Evolutionary conservation across 2,888 invertebrate species (phyloP).

Genomic region (Synanthedon vespiformis): DNA sequence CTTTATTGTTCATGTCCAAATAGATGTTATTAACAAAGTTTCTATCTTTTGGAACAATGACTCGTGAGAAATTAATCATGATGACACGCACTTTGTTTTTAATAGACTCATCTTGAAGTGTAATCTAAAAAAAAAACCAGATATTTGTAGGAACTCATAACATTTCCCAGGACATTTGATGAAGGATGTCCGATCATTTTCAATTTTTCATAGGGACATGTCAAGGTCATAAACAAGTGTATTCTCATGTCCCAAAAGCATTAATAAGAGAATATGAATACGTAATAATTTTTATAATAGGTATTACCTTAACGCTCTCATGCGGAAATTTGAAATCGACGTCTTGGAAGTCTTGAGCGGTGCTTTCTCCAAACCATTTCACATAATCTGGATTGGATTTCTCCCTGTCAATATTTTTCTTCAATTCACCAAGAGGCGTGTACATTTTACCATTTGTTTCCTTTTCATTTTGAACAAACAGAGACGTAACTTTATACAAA

Average conservation of each 20-base stretch:
- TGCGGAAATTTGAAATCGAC: constrained; percentile 58
- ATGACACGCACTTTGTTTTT: constrained; percentile 67
- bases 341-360: constrained; percentile 49
- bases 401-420: constrained; percentile 47
- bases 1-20: constrained; percentile 52
- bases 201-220: constrained; percentile 11
- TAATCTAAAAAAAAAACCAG: constrained; percentile 40
- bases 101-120: constrained; percentile 59
- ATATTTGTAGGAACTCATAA: not conserved
- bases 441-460: constrained; percentile 60
- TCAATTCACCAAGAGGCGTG: constrained; percentile 54
- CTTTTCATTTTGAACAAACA: constrained; percentile 61
- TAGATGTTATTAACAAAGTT: constrained; percentile 52
- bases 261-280: not conserved
- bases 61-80: constrained; percentile 51
- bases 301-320: constrained; percentile 52
- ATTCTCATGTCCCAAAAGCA: too few relatives aligned
- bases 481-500: constrained; percentile 56
- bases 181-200: not conserved
- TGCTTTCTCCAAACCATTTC: constrained; percentile 43
- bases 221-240: constrained; percentile 18
- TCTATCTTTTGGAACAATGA: constrained; percentile 38
- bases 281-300: not conserved
- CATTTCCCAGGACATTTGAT: not conserved
- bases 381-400: constrained; percentile 50